A percentile compares a stretch with the other conserved stretches of the same genome.
Conservation (phyloP, 1,140 invertebrate genomes). For the Chymomyza costata region DNA sequence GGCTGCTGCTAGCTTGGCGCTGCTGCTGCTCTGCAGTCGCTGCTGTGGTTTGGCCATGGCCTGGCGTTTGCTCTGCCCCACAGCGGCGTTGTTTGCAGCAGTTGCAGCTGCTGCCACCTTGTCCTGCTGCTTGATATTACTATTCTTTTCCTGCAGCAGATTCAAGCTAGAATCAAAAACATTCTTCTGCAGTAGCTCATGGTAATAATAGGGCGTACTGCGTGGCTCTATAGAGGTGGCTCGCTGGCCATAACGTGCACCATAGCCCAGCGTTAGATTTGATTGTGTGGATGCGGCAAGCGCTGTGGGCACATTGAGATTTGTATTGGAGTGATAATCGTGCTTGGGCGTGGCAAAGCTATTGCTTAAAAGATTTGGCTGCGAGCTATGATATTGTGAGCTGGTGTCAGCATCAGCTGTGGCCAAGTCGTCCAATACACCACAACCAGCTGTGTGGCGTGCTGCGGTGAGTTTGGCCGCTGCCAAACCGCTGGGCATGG, state of each 20-base stretch:
- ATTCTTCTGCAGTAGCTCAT: constrained; percentile 64
- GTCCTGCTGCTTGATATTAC: constrained; percentile 43
- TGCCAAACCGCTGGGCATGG: constrained; percentile 63
- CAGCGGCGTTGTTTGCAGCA: constrained; percentile 15
- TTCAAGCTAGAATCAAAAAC: constrained; percentile 72
- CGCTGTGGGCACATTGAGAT: constrained; percentile 29
- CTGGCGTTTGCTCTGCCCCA: constrained; percentile 12
- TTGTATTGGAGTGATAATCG: constrained; percentile 34
- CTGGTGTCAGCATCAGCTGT: constrained; percentile 18
- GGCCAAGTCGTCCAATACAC: constrained; percentile 26
- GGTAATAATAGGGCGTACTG: constrained; percentile 72
- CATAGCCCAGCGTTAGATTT: constrained; percentile 10
- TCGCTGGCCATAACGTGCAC: constrained; percentile 43
- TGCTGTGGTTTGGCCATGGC: constrained; percentile 46
- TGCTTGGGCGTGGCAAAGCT: constrained; percentile 20
- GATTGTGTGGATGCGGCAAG: constrained; percentile 9
- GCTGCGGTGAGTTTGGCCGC: constrained; percentile 3
- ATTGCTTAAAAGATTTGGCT: constrained; percentile 61
- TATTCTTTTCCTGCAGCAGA: constrained; percentile 60
- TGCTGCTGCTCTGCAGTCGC: constrained; percentile 31
- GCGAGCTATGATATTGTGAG: constrained; percentile 63
- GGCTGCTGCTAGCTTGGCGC: constrained; percentile 29
- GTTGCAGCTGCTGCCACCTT: constrained; percentile 20
- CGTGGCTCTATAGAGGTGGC: constrained; percentile 52
- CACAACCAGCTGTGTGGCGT: constrained; percentile 8